phyloP scores from a whole-genome alignment of 2,113 vertebrate species.

The Vimba vimba region DNA sequence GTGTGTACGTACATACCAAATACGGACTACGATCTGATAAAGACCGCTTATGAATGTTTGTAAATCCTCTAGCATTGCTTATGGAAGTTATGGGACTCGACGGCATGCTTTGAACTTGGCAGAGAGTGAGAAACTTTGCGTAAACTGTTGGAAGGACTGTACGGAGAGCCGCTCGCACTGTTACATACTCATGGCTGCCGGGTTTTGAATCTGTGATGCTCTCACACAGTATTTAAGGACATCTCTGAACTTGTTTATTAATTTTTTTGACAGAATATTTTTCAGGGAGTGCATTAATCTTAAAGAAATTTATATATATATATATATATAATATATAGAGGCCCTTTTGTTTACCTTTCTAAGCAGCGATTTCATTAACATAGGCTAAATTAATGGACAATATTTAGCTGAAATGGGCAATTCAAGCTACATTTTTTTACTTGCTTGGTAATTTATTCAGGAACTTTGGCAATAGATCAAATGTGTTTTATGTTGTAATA shows the following conservation, averaged over 20 bases:
- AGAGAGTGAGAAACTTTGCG: slow-evolving; percentile 37
- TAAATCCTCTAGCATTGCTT: slow-evolving; percentile 45
- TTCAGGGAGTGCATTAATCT: neutral
- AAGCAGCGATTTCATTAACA: neutral
- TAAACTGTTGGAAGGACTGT: slow-evolving; percentile 30
- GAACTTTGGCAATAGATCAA: neutral
- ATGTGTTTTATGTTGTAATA: neutral
- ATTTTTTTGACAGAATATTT: neutral
- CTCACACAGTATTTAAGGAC: neutral
- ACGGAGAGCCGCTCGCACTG: neutral
- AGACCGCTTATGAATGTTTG: slow-evolving; percentile 55
- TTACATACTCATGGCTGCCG: neutral
- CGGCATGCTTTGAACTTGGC: slow-evolving; percentile 53
- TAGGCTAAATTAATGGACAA: neutral
- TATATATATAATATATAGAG: neutral
- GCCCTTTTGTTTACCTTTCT: neutral
- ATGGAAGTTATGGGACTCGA: slow-evolving; percentile 48
- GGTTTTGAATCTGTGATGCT: slow-evolving; percentile 19
- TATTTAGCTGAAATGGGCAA: neutral
- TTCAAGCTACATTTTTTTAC: neutral
- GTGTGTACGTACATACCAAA: slow-evolving; percentile 49
- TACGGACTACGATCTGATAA: slow-evolving; percentile 54
- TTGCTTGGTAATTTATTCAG: neutral
- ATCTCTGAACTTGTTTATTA: neutral
- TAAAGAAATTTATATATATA: neutral